Evolutionary conservation across 2,888 invertebrate genomes (phyloP), one percentile per base, ranked within the genome.

Genomic region (Plagiodera versicolora): DNA sequence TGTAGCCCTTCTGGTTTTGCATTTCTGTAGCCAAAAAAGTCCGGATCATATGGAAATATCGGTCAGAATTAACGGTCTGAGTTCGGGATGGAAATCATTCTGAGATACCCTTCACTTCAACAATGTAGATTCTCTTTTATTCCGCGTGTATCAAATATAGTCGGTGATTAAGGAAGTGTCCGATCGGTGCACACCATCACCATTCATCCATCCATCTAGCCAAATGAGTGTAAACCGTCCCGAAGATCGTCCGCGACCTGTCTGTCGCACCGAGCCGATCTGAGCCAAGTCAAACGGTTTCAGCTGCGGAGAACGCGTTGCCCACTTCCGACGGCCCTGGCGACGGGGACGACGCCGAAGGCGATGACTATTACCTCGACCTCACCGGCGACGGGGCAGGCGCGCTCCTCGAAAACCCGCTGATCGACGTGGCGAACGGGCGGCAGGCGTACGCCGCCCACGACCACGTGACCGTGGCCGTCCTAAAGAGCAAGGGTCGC

Each of bases 381-480:
- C 10, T 32, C 10, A n/a, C 39, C 4, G 82, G 83, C 68, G 83
- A 85, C 75, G 75, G 52, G 57, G 53, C 85, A 73, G 39, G 39
- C 39, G 51, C 39, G 46, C 45, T 60, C 28, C 64, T 67, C 52
- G 84, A 85, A 81, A 85, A 85, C 75, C 85, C 85, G 70, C 80
- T 86, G 74, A 83, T 85, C 72, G 84, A 84, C 77, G 81, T 82
- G 72, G 81, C 80, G 71, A 83, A 83, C 75, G 83, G 82, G 73
- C 72, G 73, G 67, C 83, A 84, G 69, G 80, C 83, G 58, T 80
- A 82, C 68, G 81, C 81, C 59, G 79, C 82, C 74, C 81, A 80
- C 76, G 77, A 80, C 74, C 78, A 78, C 75, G 77, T 80, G 74
- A 78, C 74, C 73, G 76, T 78, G 70, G 78, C 74, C 72, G 79